These are phyloP conservation scores for Pangasius macronema DNA, from an alignment of 2,797 vertebrate genomes.

Conservation along the genomic window DNA sequence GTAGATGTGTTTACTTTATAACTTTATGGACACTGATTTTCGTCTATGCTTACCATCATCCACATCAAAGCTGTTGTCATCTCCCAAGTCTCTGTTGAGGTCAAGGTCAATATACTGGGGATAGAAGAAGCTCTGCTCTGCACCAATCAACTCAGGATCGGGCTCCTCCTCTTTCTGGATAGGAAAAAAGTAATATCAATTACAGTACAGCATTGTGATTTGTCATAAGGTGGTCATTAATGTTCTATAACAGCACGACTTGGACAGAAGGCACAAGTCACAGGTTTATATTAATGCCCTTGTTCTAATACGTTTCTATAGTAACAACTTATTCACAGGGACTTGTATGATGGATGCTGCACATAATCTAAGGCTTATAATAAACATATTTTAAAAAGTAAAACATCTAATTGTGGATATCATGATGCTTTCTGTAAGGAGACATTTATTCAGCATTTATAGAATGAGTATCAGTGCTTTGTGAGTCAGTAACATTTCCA, in stretches of 20 bases:
- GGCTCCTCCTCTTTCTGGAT: slow-evolving; percentile 71
- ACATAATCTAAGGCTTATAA: background rate
- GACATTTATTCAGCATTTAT: background rate
- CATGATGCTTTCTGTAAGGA: background rate
- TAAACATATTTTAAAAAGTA: background rate
- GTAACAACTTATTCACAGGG: background rate
- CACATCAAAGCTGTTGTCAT: slow-evolving; percentile 78
- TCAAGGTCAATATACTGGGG: slow-evolving; percentile 82
- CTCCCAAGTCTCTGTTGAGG: slow-evolving; percentile 76
- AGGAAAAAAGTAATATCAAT: background rate
- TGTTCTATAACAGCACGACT: background rate
- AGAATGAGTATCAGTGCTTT: background rate
- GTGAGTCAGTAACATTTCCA: background rate
- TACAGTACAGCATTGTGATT: background rate
- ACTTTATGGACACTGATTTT: background rate
- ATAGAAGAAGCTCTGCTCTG: slow-evolving; percentile 80
- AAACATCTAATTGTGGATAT: background rate
- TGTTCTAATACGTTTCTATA: background rate
- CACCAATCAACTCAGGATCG: slow-evolving; percentile 80
- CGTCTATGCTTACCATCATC: slow-evolving; percentile 75
- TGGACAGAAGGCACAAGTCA: background rate
- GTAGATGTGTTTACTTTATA: background rate
- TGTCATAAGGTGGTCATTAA: background rate
- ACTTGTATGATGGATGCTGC: background rate
- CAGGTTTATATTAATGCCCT: background rate